These are phyloP conservation scores for Drosophila testacea DNA, from an alignment of 2,888 invertebrate species.

Conservation along the genomic window DNA sequence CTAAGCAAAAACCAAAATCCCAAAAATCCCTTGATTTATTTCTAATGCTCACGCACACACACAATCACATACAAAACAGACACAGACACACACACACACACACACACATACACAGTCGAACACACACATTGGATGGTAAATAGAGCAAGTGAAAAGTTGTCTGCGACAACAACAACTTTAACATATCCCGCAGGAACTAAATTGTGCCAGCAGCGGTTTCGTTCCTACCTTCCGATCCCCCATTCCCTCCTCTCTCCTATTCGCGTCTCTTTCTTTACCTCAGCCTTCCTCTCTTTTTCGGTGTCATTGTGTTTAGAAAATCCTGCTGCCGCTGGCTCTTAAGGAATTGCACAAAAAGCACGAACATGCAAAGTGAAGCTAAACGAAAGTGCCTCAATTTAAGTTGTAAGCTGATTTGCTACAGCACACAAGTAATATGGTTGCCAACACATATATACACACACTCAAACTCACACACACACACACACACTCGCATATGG, in stretches of 20 bases:
- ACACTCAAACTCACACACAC: slow-evolving; percentile 11
- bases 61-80: slow-evolving; percentile 14
- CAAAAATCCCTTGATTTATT: slow-evolving; percentile 81
- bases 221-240: slow-evolving; percentile 40
- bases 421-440: slow-evolving; percentile 57
- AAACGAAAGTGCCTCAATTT: slow-evolving; percentile 81
- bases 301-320: slow-evolving; percentile 40
- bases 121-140: slow-evolving; percentile 59
- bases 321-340: slow-evolving; percentile 56
- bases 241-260: background rate
- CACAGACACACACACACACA: slow-evolving; percentile 11
- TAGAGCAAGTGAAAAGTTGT: slow-evolving; percentile 73
- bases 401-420: slow-evolving; percentile 80
- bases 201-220: slow-evolving; percentile 77
- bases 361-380: slow-evolving; percentile 80
- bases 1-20: slow-evolving; percentile 69
- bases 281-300: background rate
- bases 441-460: slow-evolving; percentile 31
- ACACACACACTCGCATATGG: slow-evolving; percentile 1
- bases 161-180: slow-evolving; percentile 47
- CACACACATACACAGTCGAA: background rate
- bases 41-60: slow-evolving; percentile 62
- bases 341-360: slow-evolving; percentile 68
- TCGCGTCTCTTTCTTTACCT: background rate
- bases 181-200: slow-evolving; percentile 76